Evolutionary conservation across 1,140 invertebrate species (phyloP).

Genomic region (Eueides isabella): DNA sequence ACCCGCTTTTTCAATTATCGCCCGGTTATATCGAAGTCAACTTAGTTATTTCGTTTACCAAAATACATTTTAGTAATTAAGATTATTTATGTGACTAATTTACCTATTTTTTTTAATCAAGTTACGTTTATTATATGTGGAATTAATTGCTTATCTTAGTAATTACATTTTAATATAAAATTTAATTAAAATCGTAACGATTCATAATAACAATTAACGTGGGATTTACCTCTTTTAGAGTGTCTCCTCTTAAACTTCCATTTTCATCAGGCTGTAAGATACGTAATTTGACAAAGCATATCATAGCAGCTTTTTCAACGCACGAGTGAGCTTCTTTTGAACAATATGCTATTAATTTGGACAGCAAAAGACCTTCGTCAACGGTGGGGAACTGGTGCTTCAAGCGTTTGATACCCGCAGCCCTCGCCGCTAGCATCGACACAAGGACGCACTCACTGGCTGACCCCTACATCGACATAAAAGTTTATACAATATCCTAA

Average conservation of each 20-base stretch:
- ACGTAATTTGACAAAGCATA: constrained; percentile 97
- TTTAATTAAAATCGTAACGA: neutral
- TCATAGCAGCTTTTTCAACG: constrained; percentile 99
- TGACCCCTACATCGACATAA: constrained; percentile 87
- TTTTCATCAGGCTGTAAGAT: constrained; percentile 98
- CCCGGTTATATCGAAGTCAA: constrained; percentile 47
- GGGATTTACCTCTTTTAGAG: constrained; percentile 87
- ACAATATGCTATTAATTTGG: constrained; percentile 97
- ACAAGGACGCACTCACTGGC: constrained; percentile 99
- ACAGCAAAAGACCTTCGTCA: constrained; percentile 96
- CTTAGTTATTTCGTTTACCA: constrained; percentile 21
- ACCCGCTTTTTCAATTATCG: constrained; percentile 62
- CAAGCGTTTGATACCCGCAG: constrained; percentile 94
- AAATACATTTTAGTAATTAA: neutral
- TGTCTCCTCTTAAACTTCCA: constrained; percentile 94
- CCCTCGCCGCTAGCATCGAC: constrained; percentile 96
- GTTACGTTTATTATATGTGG: neutral
- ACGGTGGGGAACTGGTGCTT: constrained; percentile 95
- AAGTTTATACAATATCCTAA: neutral
- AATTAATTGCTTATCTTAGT: neutral
- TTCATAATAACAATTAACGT: neutral
- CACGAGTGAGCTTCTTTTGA: constrained; percentile 98
- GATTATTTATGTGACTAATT: too few relatives aligned
- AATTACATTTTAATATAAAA: neutral
- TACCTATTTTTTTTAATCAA: too few relatives aligned